Evolutionary conservation across 2,113 vertebrate species (phyloP), one percentile per base, ranked within the genome.

Genomic region (Rissa tridactyla): DNA sequence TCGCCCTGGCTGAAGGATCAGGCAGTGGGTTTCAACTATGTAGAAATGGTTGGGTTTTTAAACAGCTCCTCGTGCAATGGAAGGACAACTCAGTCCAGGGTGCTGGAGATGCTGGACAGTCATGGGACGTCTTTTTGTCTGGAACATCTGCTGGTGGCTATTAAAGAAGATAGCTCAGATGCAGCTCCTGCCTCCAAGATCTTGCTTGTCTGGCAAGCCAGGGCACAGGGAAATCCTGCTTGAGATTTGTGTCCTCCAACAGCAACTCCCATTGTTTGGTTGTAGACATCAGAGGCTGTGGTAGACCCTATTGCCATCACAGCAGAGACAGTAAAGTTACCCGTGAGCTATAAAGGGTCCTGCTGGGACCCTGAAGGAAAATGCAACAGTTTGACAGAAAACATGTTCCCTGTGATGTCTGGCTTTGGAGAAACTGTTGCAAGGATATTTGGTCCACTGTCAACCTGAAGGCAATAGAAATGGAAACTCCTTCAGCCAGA

Each of bases 331-430:
- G 13, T 44, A 44, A 82, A 40, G 40, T 30, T 66, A 34, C 26
- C 9, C 30, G 32, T 51, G 51, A 44, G 15, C 61, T 58, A 26
- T 8, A 64, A 60, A 54, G 16, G 18, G 5, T 4, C 10, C 52
- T 81, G 15, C 13, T 68, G 49, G 29, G 6, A 57, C 10, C 34
- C 8, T 13, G 30, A 68, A 46, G 22, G 49, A 29, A 82, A 88
- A 62, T 7, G 3, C 38, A 64, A 65, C 27, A 9, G 86, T 36
- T 46, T 30, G 18, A 8, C 10, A 52, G 38, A 73, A 85, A 93
- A 52, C 4, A 0, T 4, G 2, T 15, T 78, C 30, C 19, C 4
- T 0, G 0, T 30, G 25, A 30, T 12, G 29, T 42, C 22, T 55
- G 44, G 30, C 15, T 36, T 79, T 57, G 51, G 21, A 58, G 68